These are phyloP conservation scores for Conus canariensis DNA, from an alignment of 2,888 invertebrate genomes.

Conservation along the genomic window DNA sequence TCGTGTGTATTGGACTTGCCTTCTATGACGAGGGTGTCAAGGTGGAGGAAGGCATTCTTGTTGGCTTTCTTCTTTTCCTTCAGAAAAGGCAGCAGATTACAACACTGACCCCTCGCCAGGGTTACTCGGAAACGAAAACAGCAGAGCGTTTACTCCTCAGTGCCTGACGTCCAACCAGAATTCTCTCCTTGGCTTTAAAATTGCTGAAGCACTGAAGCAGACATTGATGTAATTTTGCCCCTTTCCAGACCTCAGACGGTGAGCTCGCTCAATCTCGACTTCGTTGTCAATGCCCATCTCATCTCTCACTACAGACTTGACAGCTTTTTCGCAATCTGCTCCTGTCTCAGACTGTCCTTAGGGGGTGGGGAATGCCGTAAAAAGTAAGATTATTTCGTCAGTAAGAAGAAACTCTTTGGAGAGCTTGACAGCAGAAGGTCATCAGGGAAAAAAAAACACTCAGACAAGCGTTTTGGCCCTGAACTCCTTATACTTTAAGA, in stretches of 20 bases:
- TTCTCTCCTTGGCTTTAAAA: background rate
- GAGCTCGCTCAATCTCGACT: background rate
- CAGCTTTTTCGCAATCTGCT: conserved; percentile 11
- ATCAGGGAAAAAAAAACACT: too few species aligned
- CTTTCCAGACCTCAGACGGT: background rate
- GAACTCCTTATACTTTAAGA: too few species aligned
- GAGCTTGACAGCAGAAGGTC: too few species aligned
- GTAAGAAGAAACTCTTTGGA: background rate
- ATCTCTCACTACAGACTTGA: background rate
- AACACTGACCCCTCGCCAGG: background rate
- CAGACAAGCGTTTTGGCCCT: too few species aligned
- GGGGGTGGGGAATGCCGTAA: background rate
- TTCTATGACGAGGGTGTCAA: conserved; percentile 31
- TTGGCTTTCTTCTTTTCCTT: conserved; percentile 17
- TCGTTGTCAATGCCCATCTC: background rate
- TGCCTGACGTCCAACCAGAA: background rate
- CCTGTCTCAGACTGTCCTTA: background rate
- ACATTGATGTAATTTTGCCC: background rate
- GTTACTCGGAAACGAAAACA: conserved; percentile 16
- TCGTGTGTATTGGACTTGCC: background rate
- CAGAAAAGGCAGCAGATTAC: conserved; percentile 13
- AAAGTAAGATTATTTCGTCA: background rate
- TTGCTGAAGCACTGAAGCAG: background rate
- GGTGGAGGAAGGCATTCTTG: conserved; percentile 9
- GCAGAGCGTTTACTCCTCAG: background rate